Evolutionary conservation across 2,113 vertebrate species (phyloP).

Genomic region (Brachyhypopomus gauderio): DNA sequence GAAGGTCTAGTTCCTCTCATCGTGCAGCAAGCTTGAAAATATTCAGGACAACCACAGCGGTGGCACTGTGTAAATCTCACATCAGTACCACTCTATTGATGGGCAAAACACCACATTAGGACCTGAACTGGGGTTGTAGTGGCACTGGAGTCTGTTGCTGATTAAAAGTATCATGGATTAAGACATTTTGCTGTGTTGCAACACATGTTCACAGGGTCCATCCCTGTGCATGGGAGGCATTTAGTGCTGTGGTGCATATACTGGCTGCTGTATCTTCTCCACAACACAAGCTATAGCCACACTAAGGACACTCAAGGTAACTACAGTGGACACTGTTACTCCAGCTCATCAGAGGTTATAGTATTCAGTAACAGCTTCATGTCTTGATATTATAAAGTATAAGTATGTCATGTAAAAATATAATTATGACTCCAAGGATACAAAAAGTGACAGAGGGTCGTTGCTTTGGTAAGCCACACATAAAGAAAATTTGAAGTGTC

Average conservation of each 20-base stretch:
- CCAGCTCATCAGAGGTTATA: background rate
- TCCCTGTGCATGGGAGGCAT: too few relatives aligned
- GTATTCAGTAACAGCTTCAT: background rate
- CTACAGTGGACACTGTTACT: background rate
- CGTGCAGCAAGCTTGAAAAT: slow-evolving; percentile 42
- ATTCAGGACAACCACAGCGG: slow-evolving; percentile 51
- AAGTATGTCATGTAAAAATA: too few relatives aligned
- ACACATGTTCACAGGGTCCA: too few relatives aligned
- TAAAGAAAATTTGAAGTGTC: background rate
- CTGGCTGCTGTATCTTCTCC: background rate
- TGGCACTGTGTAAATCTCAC: slow-evolving; percentile 42
- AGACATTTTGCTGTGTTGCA: too few relatives aligned
- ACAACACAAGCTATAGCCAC: background rate
- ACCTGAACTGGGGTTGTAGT: background rate
- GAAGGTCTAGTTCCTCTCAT: background rate
- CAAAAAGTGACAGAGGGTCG: too few relatives aligned
- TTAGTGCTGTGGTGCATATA: too few relatives aligned
- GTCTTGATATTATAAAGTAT: background rate
- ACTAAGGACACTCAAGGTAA: background rate
- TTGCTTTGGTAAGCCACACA: background rate
- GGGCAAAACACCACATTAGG: slow-evolving; percentile 21
- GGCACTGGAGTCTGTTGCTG: background rate
- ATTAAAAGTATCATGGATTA: too few relatives aligned
- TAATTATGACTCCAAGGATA: too few relatives aligned
- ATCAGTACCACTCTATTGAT: slow-evolving; percentile 24